Conservation (phyloP, 2,888 invertebrate species). For the Aspidapion aeneum region DNA sequence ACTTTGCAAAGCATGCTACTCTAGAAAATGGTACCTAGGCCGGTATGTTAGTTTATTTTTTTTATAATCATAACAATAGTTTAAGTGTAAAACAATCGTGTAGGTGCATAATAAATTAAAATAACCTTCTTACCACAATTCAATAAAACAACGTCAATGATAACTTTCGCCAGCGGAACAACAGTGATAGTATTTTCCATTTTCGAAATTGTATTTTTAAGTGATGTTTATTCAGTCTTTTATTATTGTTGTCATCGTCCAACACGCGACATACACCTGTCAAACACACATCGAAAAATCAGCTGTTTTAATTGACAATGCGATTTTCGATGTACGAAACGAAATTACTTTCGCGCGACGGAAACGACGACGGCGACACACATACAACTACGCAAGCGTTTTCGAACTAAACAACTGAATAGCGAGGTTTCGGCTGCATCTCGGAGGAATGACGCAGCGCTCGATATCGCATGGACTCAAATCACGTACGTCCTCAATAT, state of each 20-base stretch:
- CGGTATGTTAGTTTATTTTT: too few species aligned
- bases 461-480: neutral
- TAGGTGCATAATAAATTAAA: too few species aligned
- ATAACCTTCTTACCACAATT: slow-evolving; percentile 56
- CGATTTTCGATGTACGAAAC: neutral
- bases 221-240: neutral
- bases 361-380: neutral
- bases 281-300: neutral
- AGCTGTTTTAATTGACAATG: too few species aligned
- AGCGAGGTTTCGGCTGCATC: neutral
- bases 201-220: neutral
- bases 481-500: too few species aligned
- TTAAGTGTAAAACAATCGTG: too few species aligned
- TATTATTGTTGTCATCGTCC: neutral
- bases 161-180: slow-evolving; percentile 56
- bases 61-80: too few species aligned
- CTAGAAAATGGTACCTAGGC: too few species aligned
- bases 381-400: slow-evolving; percentile 3
- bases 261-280: slow-evolving; percentile 3
- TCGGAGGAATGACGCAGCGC: neutral
- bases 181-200: slow-evolving; percentile 31
- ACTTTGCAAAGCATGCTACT: too few species aligned
- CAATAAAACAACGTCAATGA: slow-evolving; percentile 64
- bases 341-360: neutral
- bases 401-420: neutral